phyloP scores from a whole-genome alignment of 2,797 vertebrate species.

The Girardinus metallicus region DNA sequence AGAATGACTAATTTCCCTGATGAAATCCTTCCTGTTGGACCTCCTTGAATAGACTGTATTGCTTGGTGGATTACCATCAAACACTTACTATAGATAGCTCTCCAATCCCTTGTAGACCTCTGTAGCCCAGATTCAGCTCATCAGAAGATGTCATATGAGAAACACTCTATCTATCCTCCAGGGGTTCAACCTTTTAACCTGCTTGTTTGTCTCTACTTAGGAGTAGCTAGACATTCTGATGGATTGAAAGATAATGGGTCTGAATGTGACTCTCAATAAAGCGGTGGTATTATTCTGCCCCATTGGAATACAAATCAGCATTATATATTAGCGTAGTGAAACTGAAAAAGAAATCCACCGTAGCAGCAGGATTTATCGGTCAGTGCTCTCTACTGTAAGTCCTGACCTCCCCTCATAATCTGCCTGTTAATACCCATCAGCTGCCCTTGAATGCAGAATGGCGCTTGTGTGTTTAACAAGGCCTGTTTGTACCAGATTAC shows the following conservation, averaged over 20 bases:
- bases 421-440: neutral
- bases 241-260: constrained; percentile 11
- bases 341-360: neutral
- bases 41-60: constrained; percentile 57
- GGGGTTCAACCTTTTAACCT: constrained; percentile 41
- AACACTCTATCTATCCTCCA: neutral
- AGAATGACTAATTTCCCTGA: constrained; percentile 63
- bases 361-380: constrained; percentile 29
- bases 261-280: constrained; percentile 36
- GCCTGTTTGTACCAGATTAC: constrained; percentile 19
- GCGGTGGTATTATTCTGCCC: neutral
- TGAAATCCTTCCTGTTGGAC: constrained; percentile 48
- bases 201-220: constrained; percentile 29
- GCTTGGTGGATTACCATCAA: constrained; percentile 48
- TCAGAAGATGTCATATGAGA: constrained; percentile 30
- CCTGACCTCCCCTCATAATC: constrained; percentile 11
- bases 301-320: constrained; percentile 22
- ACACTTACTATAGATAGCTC: constrained; percentile 59
- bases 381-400: constrained; percentile 24
- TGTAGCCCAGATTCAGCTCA: constrained; percentile 53
- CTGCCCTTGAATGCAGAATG: constrained; percentile 35
- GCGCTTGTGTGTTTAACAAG: constrained; percentile 34
- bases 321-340: constrained; percentile 24
- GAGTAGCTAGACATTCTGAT: constrained; percentile 14
- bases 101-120: constrained; percentile 61